Percentiles rank a stretch among this genome's conserved stretches.
Conservation (phyloP, 2,113 vertebrate species). For the Seriola dumerili region DNA sequence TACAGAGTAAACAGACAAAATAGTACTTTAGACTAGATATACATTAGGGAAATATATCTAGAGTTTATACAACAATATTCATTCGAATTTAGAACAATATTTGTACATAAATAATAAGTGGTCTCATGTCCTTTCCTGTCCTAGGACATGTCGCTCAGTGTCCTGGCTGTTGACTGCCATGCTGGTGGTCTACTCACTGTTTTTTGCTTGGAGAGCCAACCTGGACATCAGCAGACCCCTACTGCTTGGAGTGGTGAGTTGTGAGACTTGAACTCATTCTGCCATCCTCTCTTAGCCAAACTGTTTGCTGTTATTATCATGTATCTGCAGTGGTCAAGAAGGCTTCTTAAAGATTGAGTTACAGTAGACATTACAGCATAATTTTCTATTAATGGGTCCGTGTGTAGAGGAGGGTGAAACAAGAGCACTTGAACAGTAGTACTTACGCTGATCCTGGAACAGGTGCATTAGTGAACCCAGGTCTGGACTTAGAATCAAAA, state of each 20-base stretch:
- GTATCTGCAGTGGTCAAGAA: neutral
- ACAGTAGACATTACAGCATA: neutral
- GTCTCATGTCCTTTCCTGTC: constrained; percentile 5
- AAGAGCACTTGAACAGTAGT: neutral
- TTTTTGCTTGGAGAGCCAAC: constrained; percentile 98
- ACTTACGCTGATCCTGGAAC: neutral
- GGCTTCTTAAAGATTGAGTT: neutral
- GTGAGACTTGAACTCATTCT: neutral
- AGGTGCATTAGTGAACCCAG: neutral
- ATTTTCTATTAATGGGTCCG: neutral
- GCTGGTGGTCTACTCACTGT: constrained; percentile 92
- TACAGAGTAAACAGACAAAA: constrained; percentile 8
- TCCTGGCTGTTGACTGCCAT: constrained; percentile 90
- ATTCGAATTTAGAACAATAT: neutral
- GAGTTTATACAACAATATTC: neutral
- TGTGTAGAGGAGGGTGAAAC: neutral
- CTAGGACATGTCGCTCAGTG: constrained; percentile 78
- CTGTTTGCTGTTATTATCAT: neutral
- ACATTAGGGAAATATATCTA: neutral
- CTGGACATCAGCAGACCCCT: constrained; percentile 94
- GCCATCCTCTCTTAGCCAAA: neutral
- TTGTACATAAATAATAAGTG: neutral
- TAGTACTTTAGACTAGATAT: constrained; percentile 1
- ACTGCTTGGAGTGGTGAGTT: constrained; percentile 94
- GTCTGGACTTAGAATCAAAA: neutral